Conservation (phyloP, 2,888 invertebrate species). For the Himalopsyche kuldschensis region DNA sequence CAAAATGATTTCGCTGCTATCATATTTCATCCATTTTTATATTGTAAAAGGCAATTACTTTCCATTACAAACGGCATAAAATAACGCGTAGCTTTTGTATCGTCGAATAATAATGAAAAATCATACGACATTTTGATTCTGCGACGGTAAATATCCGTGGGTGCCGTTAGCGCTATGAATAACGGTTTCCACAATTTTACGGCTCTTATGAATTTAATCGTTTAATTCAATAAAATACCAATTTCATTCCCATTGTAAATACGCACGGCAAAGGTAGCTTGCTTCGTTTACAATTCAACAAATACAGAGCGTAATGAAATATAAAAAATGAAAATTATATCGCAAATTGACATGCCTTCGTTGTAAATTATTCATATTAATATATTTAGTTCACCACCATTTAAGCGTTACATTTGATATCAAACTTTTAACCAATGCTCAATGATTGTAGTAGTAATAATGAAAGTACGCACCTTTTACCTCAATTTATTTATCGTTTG, state of each 20-base stretch:
- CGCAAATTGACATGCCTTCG: too few relatives aligned
- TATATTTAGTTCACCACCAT: too few relatives aligned
- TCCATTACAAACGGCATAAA: not conserved
- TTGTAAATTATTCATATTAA: too few relatives aligned
- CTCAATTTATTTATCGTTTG: too few relatives aligned
- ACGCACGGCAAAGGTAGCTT: not conserved
- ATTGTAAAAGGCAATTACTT: not conserved
- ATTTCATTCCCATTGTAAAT: not conserved
- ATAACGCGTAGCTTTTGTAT: not conserved
- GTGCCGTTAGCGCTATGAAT: not conserved
- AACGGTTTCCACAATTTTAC: not conserved
- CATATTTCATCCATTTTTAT: not conserved
- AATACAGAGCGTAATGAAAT: not conserved
- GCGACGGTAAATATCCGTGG: not conserved
- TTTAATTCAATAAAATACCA: not conserved
- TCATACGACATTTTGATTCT: not conserved
- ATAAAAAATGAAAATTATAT: not conserved
- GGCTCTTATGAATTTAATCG: not conserved
- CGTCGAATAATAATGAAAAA: not conserved
- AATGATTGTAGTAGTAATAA: too few relatives aligned
- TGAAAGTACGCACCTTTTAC: too few relatives aligned
- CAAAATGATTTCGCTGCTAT: not conserved
- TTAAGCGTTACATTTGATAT: too few relatives aligned
- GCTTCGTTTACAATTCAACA: not conserved
- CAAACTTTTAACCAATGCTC: too few relatives aligned